Percentiles rank a stretch among this genome's conserved stretches.
phyloP scores from a whole-genome alignment of 1,140 invertebrate genomes.

The Drosophila orena region DNA sequence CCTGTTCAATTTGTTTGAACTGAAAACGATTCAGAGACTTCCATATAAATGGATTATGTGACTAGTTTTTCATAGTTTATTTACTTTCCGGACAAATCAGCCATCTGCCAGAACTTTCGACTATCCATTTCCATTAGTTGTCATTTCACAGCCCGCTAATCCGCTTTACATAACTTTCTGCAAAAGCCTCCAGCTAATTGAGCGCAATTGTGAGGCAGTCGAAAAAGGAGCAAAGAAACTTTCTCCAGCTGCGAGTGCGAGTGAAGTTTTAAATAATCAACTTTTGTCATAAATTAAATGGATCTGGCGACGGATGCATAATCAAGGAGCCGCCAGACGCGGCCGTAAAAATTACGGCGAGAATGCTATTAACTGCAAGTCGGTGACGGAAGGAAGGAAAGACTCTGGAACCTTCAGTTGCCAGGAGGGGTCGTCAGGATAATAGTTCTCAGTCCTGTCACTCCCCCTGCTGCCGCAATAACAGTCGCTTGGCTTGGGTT shows the following conservation, averaged over 20 bases:
- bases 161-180: conserved; percentile 38
- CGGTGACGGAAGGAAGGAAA: conserved; percentile 17
- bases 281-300: conserved; percentile 65
- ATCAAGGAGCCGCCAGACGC: conserved; percentile 42
- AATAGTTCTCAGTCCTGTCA: conserved; percentile 31
- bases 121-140: conserved; percentile 23
- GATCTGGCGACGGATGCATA: conserved; percentile 50
- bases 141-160: conserved; percentile 30
- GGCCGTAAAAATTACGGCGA: conserved; percentile 46
- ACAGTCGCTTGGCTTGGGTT: conserved; percentile 2
- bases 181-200: conserved; percentile 43
- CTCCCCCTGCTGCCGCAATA: conserved; percentile 1
- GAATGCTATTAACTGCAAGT: conserved; percentile 51
- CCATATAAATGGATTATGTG: too few relatives aligned
- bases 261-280: conserved; percentile 54
- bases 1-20: neutral
- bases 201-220: conserved; percentile 44
- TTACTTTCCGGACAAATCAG: neutral
- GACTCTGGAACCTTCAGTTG: conserved; percentile 7
- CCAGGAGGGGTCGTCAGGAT: conserved; percentile 25
- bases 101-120: conserved; percentile 1
- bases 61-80: neutral
- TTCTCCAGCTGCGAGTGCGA: conserved; percentile 29
- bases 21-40: neutral
- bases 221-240: conserved; percentile 27